Conservation (phyloP, 2,888 invertebrate genomes). For the Lasioglossum vierecki region DNA sequence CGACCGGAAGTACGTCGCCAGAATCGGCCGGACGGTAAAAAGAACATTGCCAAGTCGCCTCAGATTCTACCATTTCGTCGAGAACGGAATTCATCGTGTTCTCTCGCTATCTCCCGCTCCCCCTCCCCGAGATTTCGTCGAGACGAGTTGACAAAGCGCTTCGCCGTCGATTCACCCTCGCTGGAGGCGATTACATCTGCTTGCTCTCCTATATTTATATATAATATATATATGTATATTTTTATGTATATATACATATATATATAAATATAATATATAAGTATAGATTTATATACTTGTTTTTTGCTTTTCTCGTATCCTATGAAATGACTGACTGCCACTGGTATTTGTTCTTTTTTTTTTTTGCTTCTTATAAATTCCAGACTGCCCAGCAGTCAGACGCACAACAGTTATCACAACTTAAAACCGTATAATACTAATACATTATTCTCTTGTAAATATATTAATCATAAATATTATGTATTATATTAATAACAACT, state of each 20-base stretch:
- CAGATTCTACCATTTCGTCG: slow-evolving; percentile 23
- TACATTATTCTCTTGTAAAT: slow-evolving; percentile 79
- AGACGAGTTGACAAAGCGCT: slow-evolving; percentile 73
- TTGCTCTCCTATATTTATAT: slow-evolving; percentile 32
- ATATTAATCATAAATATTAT: slow-evolving; percentile 82
- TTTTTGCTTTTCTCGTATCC: slow-evolving; percentile 65
- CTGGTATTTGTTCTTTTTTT: slow-evolving; percentile 69
- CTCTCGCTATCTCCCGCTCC: background rate
- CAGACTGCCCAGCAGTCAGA: slow-evolving; percentile 83
- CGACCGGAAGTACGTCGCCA: slow-evolving; percentile 8
- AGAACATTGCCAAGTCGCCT: slow-evolving; percentile 54
- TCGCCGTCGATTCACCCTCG: slow-evolving; percentile 57
- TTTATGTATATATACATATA: background rate
- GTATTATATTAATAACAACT: slow-evolving; percentile 79
- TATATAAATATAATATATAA: background rate
- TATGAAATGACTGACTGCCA: slow-evolving; percentile 79
- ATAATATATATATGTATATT: background rate
- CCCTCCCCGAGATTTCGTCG: slow-evolving; percentile 26
- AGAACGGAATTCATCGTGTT: background rate
- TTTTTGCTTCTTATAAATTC: slow-evolving; percentile 68
- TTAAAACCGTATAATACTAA: slow-evolving; percentile 78
- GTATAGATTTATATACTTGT: slow-evolving; percentile 4
- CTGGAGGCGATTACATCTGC: slow-evolving; percentile 67
- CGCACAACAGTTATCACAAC: slow-evolving; percentile 81
- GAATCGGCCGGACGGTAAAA: slow-evolving; percentile 25